Conservation (phyloP, 2,888 invertebrate species). For the Lypha dubia region DNA sequence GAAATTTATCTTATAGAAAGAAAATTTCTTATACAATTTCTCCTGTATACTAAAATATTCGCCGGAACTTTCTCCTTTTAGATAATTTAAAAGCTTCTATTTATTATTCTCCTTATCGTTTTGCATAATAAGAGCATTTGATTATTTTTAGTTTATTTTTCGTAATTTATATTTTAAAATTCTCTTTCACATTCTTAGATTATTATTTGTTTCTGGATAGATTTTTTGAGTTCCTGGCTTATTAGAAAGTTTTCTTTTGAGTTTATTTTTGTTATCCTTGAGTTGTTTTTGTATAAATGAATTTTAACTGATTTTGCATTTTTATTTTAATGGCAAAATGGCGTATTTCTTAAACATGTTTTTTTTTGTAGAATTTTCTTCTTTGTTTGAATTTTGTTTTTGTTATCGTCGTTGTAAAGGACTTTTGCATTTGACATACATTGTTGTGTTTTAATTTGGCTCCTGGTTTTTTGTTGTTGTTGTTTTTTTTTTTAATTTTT, state of each 20-base stretch:
- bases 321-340: conserved; percentile 60
- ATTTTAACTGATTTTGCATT: conserved; percentile 45
- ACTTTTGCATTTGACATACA: conserved; percentile 48
- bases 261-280: conserved; percentile 33
- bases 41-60: conserved; percentile 41
- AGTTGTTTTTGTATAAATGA: conserved; percentile 27
- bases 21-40: conserved; percentile 54
- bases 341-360: conserved; percentile 67
- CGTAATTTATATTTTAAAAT: conserved; percentile 22
- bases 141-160: conserved; percentile 16
- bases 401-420: conserved; percentile 7
- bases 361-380: conserved; percentile 25
- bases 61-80: conserved; percentile 51
- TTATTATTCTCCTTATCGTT: conserved; percentile 13
- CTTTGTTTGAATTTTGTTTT: conserved; percentile 15
- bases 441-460: conserved; percentile 15
- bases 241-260: conserved; percentile 38
- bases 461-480: conserved; percentile 8
- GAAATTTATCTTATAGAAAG: conserved; percentile 26
- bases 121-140: conserved; percentile 22
- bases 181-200: conserved; percentile 67
- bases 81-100: conserved; percentile 16
- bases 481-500: background rate
- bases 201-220: conserved; percentile 52
- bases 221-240: conserved; percentile 12